A percentile compares a stretch with the other conserved stretches of the same genome.
These are phyloP conservation scores for Furcifer pardalis DNA, from an alignment of 2,797 vertebrate genomes.

Conservation along the genomic window DNA sequence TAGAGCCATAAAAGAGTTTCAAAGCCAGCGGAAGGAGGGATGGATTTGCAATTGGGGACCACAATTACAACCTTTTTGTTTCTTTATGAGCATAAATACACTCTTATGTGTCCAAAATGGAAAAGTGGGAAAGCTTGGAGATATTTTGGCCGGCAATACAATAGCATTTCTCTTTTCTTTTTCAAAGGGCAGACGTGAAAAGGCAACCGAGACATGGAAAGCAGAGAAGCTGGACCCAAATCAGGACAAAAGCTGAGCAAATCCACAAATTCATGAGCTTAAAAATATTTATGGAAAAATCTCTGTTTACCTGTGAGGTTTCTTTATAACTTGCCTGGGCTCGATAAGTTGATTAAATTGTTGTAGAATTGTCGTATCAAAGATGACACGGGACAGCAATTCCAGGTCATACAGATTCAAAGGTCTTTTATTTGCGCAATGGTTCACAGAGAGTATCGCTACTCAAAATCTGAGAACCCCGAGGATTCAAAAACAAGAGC, in stretches of 20 bases:
- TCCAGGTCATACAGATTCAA: too few species aligned
- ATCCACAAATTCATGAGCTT: background rate
- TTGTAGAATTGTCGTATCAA: too few species aligned
- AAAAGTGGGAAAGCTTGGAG: rapidly evolving
- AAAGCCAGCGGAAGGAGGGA: background rate
- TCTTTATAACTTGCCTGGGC: too few species aligned
- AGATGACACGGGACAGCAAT: too few species aligned
- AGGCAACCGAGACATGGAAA: background rate
- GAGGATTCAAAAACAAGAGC: too few species aligned
- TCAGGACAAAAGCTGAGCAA: background rate
- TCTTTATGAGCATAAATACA: conserved; percentile 15
- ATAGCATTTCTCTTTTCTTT: background rate
- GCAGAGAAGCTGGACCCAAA: background rate
- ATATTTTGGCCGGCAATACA: background rate
- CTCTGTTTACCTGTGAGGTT: background rate
- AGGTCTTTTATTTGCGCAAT: too few species aligned
- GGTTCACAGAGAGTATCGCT: too few species aligned
- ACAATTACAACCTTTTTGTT: conserved; percentile 21
- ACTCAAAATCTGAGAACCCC: too few species aligned
- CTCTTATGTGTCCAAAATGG: background rate
- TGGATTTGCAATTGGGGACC: background rate
- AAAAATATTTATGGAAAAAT: background rate
- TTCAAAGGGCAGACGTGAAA: background rate
- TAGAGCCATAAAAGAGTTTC: background rate
- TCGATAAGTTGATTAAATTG: too few species aligned